Conservation (phyloP, 2,888 invertebrate species). For the Autographa gamma region DNA sequence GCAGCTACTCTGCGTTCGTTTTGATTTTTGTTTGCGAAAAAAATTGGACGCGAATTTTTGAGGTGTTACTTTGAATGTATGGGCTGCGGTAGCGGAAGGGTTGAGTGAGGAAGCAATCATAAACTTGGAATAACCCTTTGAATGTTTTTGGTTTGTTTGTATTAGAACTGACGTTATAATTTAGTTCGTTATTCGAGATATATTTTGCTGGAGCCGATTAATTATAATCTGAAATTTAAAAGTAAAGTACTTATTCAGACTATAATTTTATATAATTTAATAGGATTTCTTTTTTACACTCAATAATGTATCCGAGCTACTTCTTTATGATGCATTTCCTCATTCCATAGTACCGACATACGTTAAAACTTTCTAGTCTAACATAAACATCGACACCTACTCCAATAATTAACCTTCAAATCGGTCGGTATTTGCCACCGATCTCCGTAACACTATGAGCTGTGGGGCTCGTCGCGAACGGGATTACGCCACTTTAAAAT, state of each 20-base stretch:
- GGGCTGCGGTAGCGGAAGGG: not conserved
- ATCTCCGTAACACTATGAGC: slow-evolving; percentile 36
- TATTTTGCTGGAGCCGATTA: not conserved
- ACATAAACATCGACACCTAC: slow-evolving; percentile 23
- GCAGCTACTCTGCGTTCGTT: slow-evolving; percentile 33
- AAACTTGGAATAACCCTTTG: slow-evolving; percentile 5
- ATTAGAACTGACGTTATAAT: not conserved
- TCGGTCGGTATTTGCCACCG: slow-evolving; percentile 22
- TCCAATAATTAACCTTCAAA: slow-evolving; percentile 41
- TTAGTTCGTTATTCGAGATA: not conserved
- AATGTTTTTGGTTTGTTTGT: slow-evolving; percentile 4
- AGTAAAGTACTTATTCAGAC: too few relatives aligned
- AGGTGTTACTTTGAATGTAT: slow-evolving; percentile 27
- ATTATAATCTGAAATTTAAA: not conserved
- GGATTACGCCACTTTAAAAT: slow-evolving; percentile 67
- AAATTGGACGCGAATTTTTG: slow-evolving; percentile 27
- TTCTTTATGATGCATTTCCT: too few relatives aligned
- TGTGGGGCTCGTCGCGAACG: slow-evolving; percentile 45
- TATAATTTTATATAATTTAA: too few relatives aligned
- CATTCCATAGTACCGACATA: not conserved
- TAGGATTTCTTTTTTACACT: too few relatives aligned
- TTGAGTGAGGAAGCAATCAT: not conserved
- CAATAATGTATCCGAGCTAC: too few relatives aligned
- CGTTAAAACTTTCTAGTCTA: slow-evolving; percentile 25
- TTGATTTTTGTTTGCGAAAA: slow-evolving; percentile 50